phyloP scores from a whole-genome alignment of 2,888 invertebrate species.

The Nomada fabriciana region DNA sequence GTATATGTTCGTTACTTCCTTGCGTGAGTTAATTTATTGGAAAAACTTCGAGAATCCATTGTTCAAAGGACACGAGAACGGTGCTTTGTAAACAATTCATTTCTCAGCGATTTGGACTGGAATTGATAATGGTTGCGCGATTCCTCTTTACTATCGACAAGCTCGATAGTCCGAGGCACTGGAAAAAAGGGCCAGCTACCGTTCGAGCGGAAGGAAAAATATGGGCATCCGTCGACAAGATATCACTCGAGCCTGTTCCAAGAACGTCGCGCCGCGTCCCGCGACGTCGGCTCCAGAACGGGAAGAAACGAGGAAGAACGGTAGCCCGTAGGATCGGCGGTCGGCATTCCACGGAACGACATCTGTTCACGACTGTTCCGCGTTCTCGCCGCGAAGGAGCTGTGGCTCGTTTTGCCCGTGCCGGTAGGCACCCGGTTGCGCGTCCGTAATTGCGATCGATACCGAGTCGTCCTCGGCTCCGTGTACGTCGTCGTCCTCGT shows the following conservation, averaged over 20 bases:
- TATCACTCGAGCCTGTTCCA: constrained; percentile 57
- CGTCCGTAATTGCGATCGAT: constrained; percentile 74
- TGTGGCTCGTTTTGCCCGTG: constrained; percentile 65
- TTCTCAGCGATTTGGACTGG: background rate
- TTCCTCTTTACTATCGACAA: constrained; percentile 31
- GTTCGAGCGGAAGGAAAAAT: constrained; percentile 53
- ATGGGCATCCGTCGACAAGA: constrained; percentile 61
- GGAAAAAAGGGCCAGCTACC: constrained; percentile 19
- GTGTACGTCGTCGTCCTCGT: constrained; percentile 14
- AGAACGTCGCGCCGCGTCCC: constrained; percentile 43
- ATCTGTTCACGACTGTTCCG: constrained; percentile 80
- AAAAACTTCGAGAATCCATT: too few relatives aligned
- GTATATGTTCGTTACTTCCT: too few relatives aligned
- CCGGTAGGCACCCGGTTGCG: constrained; percentile 15
- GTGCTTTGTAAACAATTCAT: too few relatives aligned
- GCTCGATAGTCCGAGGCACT: constrained; percentile 23
- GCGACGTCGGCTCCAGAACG: constrained; percentile 52
- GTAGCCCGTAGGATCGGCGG: constrained; percentile 58
- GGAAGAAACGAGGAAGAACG: constrained; percentile 69
- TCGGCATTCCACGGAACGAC: constrained; percentile 78
- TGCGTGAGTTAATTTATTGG: too few relatives aligned
- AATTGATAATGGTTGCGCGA: background rate
- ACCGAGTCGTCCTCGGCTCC: constrained; percentile 50
- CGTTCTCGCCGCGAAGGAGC: constrained; percentile 73
- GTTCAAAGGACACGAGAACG: too few relatives aligned